phyloP scores from a whole-genome alignment of 2,113 vertebrate genomes.

The Bubo blakistoni region DNA sequence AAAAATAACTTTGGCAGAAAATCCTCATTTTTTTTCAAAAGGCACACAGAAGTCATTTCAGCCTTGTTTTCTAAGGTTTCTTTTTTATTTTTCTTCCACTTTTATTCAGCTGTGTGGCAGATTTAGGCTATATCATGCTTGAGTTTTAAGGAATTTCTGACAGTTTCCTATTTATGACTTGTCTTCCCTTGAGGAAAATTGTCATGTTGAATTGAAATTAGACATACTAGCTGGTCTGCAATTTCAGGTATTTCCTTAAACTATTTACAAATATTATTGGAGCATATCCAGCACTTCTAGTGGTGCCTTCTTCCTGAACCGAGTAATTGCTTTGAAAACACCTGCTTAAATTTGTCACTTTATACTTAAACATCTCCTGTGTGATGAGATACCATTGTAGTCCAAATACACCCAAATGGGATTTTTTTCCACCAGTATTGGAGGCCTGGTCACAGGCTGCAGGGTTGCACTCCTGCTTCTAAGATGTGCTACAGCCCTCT shows the following conservation, averaged over 20 bases:
- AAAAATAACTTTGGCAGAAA: not conserved
- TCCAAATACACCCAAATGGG: not conserved
- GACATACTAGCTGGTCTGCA: not conserved
- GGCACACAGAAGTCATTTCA: not conserved
- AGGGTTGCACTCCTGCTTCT: not conserved
- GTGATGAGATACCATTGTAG: not conserved
- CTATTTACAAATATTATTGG: not conserved
- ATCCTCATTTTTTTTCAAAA: not conserved
- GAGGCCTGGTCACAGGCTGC: not conserved
- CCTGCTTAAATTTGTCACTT: not conserved
- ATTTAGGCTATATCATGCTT: not conserved
- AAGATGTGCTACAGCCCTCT: not conserved
- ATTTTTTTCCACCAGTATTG: not conserved
- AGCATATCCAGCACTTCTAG: not conserved
- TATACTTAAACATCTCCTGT: not conserved
- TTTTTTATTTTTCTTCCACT: not conserved
- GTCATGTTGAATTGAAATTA: not conserved
- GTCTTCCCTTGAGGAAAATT: not conserved
- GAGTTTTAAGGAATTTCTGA: not conserved
- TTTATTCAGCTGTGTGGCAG: not conserved
- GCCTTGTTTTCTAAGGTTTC: not conserved
- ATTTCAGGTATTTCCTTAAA: slow-evolving; percentile 25
- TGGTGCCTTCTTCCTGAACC: not conserved
- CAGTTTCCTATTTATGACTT: not conserved
- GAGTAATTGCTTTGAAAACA: not conserved